phyloP scores from a whole-genome alignment of 1,140 invertebrate species.

The Lepeophtheirus salmonis region DNA sequence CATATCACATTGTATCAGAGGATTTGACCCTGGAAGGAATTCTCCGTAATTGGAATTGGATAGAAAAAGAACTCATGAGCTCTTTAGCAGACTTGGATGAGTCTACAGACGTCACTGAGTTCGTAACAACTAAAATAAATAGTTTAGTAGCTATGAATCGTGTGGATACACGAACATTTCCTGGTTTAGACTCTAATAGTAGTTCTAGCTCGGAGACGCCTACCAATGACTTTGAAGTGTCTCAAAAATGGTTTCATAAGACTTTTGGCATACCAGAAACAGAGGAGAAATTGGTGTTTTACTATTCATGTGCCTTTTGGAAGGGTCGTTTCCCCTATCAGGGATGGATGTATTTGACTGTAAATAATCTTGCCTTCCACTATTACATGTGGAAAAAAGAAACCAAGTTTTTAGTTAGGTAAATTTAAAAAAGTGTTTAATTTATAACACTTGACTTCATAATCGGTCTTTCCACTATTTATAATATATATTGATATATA shows the following conservation, averaged over 20 bases:
- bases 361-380: conserved; percentile 89
- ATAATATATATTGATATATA: too few species aligned
- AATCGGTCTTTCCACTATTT: not conserved
- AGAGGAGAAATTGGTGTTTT: conserved; percentile 22
- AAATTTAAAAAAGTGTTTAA: conserved; percentile 36
- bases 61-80: conserved; percentile 62
- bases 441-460: conserved; percentile 5
- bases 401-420: conserved; percentile 61
- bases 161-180: conserved; percentile 82
- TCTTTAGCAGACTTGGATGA: conserved; percentile 75
- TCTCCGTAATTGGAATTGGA: conserved; percentile 77
- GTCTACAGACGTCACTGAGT: conserved; percentile 83
- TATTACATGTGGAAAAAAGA: conserved; percentile 79
- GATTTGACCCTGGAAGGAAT: conserved; percentile 69
- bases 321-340: conserved; percentile 74
- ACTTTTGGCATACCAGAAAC: conserved; percentile 2
- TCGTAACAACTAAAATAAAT: conserved; percentile 89
- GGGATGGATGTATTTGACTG: conserved; percentile 86
- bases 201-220: conserved; percentile 59
- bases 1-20: conserved; percentile 56
- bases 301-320: conserved; percentile 59
- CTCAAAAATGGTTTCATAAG: not conserved
- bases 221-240: not conserved
- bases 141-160: conserved; percentile 63
- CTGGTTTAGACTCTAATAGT: too few species aligned